These are phyloP conservation scores for Cosmorhoe ocellata DNA, from an alignment of 2,888 invertebrate species.

Conservation along the genomic window DNA sequence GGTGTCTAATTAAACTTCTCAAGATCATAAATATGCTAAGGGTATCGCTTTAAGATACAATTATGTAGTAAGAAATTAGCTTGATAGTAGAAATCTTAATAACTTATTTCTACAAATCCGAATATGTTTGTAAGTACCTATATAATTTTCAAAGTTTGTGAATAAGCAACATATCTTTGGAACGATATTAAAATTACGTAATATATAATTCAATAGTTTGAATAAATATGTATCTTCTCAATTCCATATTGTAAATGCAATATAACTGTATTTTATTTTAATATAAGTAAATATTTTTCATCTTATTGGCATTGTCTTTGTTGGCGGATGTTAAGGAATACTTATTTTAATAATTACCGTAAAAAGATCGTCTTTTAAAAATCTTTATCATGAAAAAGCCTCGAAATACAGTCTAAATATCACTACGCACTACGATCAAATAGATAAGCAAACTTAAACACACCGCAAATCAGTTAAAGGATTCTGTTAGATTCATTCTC, in stretches of 20 bases:
- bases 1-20: too few species aligned
- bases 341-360: slow-evolving; percentile 37
- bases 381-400: slow-evolving; percentile 60
- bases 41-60: too few species aligned
- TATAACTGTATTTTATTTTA: slow-evolving; percentile 27
- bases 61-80: too few species aligned
- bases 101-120: too few species aligned
- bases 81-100: too few species aligned
- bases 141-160: slow-evolving; percentile 39
- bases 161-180: slow-evolving; percentile 64
- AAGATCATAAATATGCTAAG: too few species aligned
- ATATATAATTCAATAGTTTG: slow-evolving; percentile 28
- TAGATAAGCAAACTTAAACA: slow-evolving; percentile 26
- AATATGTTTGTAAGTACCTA: too few species aligned
- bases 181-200: slow-evolving; percentile 57
- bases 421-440: slow-evolving; percentile 47
- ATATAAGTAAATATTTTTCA: slow-evolving; percentile 35
- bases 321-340: slow-evolving; percentile 58
- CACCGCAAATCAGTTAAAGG: neutral
- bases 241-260: slow-evolving; percentile 39
- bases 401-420: slow-evolving; percentile 65
- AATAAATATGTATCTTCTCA: slow-evolving; percentile 33
- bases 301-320: slow-evolving; percentile 56
- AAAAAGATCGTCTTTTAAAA: slow-evolving; percentile 52
- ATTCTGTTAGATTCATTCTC: neutral